Percentiles rank a stretch among this genome's conserved stretches.
Evolutionary conservation across 1,140 invertebrate species (phyloP).

Genomic region (Camponotus pennsylvanicus): DNA sequence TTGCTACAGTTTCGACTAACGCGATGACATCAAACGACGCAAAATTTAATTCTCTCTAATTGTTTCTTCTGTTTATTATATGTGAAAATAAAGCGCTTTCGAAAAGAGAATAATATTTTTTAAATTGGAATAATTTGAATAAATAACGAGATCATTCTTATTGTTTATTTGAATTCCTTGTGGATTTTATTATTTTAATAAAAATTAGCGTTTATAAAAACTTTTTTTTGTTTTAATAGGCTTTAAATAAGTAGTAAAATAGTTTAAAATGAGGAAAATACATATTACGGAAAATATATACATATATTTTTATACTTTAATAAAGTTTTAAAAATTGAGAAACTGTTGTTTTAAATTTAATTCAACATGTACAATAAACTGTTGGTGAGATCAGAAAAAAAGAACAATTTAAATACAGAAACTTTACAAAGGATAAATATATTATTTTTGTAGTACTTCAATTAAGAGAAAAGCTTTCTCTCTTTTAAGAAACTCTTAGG

Average conservation of each 20-base stretch:
- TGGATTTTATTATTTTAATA: constrained; percentile 23
- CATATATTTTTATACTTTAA: not conserved
- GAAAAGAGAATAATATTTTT: not conserved
- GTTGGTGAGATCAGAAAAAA: not conserved
- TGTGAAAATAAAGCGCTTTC: not conserved
- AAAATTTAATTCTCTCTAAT: not conserved
- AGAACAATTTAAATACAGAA: not conserved
- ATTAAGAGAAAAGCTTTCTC: constrained; percentile 10
- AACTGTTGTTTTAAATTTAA: not conserved
- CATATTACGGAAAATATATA: not conserved
- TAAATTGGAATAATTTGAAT: not conserved
- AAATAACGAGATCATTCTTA: constrained; percentile 34
- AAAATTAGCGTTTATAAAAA: not conserved
- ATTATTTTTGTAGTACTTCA: constrained; percentile 11
- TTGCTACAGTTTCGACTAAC: not conserved
- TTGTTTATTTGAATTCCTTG: not conserved
- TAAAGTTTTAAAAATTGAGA: not conserved
- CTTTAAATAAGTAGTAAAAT: constrained; percentile 20
- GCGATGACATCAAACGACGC: not conserved
- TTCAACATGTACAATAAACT: not conserved
- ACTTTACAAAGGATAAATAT: not conserved
- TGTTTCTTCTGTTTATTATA: not conserved
- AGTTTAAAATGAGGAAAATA: constrained; percentile 1
- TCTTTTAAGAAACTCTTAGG: constrained; percentile 14
- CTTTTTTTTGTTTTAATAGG: constrained; percentile 4